Conservation (phyloP, 2,888 invertebrate species). For the Caenorhabditis drosophilae region DNA sequence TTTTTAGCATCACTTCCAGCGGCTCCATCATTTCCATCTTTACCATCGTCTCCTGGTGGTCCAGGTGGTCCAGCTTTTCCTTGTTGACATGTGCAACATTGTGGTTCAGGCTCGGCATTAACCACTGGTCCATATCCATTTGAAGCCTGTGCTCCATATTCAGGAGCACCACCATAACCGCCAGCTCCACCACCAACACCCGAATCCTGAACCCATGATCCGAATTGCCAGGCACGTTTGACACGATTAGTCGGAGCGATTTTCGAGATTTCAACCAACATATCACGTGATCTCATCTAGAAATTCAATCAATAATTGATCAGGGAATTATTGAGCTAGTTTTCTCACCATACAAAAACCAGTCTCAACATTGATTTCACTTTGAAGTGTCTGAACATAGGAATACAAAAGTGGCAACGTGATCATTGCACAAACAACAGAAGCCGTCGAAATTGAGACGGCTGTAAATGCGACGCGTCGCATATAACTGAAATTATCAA, state of each 20-base stretch:
- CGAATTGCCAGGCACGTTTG: slow-evolving; percentile 49
- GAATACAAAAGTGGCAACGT: slow-evolving; percentile 53
- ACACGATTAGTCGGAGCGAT: slow-evolving; percentile 32
- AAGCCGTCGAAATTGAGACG: slow-evolving; percentile 47
- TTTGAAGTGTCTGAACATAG: slow-evolving; percentile 50
- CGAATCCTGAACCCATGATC: slow-evolving; percentile 46
- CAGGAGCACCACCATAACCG: slow-evolving; percentile 45
- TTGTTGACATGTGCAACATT: slow-evolving; percentile 63
- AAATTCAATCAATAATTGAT: neutral
- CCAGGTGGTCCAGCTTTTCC: slow-evolving; percentile 46
- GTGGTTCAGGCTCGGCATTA: slow-evolving; percentile 53
- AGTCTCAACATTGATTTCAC: slow-evolving; percentile 46
- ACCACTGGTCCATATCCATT: slow-evolving; percentile 51
- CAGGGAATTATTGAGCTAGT: neutral
- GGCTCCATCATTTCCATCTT: slow-evolving; percentile 39
- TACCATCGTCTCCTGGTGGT: slow-evolving; percentile 44
- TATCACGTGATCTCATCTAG: slow-evolving; percentile 58
- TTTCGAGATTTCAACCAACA: slow-evolving; percentile 53
- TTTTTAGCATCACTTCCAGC: slow-evolving; percentile 51
- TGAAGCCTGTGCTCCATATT: slow-evolving; percentile 19
- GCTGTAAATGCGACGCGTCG: slow-evolving; percentile 49
- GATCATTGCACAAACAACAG: slow-evolving; percentile 47
- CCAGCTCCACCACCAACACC: slow-evolving; percentile 46
- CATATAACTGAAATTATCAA: slow-evolving; percentile 38
- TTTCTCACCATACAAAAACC: slow-evolving; percentile 47